These are phyloP conservation scores for Laspeyria flexula DNA, from an alignment of 2,888 invertebrate species.

Conservation along the genomic window DNA sequence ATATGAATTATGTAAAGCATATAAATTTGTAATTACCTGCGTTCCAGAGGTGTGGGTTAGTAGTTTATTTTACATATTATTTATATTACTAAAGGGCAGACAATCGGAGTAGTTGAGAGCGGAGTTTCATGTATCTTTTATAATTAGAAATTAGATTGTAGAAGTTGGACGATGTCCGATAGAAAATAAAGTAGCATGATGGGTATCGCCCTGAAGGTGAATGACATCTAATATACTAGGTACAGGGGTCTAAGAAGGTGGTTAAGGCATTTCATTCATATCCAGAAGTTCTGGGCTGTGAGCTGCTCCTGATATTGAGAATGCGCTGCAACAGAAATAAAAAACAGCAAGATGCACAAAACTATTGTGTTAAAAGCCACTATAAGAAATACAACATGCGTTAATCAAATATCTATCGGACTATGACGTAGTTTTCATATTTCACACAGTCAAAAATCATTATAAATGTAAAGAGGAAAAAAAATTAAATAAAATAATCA, in stretches of 20 bases:
- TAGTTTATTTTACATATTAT: constrained; percentile 29
- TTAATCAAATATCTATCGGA: constrained; percentile 31
- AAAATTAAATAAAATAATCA: constrained; percentile 16
- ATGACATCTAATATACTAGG: constrained; percentile 31
- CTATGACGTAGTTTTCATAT: constrained; percentile 38
- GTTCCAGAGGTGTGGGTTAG: constrained; percentile 66
- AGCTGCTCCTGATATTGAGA: constrained; percentile 73
- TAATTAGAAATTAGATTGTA: constrained; percentile 32
- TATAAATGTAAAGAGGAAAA: constrained; percentile 12
- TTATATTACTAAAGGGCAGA: constrained; percentile 17
- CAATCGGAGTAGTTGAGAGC: constrained; percentile 11
- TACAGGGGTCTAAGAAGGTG: constrained; percentile 37
- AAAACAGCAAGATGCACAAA: constrained; percentile 80
- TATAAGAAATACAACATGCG: constrained; percentile 58
- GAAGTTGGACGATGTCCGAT: constrained; percentile 16
- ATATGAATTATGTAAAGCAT: constrained; percentile 45
- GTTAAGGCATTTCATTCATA: constrained; percentile 64
- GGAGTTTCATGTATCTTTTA: constrained; percentile 40
- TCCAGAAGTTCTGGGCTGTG: constrained; percentile 68
- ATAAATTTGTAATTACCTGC: constrained; percentile 68
- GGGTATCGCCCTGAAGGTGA: constrained; percentile 18
- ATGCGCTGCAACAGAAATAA: constrained; percentile 81
- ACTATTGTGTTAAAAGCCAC: constrained; percentile 69
- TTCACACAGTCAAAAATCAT: constrained; percentile 23
- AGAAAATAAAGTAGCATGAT: constrained; percentile 13